Evolutionary conservation across 2,888 invertebrate genomes (phyloP).

Genomic region (Eupithecia insigniata): DNA sequence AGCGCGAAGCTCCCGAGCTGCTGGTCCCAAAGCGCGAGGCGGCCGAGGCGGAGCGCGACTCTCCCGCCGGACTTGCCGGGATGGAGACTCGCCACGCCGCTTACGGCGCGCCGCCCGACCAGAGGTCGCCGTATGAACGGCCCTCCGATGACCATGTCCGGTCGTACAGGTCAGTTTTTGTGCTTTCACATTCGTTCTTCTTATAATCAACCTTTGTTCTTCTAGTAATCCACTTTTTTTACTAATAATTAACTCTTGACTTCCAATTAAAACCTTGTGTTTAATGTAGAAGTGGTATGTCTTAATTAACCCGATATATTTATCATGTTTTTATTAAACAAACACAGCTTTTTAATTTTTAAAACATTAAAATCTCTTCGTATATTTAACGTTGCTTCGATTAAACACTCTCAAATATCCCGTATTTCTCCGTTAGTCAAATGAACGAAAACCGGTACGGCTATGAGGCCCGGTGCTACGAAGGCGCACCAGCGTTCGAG

Average conservation of each 20-base stretch:
- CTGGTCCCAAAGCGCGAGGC: constrained; percentile 88
- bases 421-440: constrained; percentile 60
- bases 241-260: background rate
- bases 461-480: constrained; percentile 81
- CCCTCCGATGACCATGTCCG: constrained; percentile 86
- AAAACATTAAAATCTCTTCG: background rate
- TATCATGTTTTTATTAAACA: background rate
- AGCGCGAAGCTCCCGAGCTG: constrained; percentile 81
- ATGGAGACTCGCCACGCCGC: constrained; percentile 88
- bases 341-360: background rate
- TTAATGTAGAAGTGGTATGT: background rate
- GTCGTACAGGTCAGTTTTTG: constrained; percentile 78
- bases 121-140: constrained; percentile 87
- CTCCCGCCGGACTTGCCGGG: constrained; percentile 76
- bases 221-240: background rate
- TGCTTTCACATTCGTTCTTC: background rate
- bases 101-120: constrained; percentile 87
- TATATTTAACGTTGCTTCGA: background rate
- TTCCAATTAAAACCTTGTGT: background rate
- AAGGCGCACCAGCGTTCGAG: constrained; percentile 81
- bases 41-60: constrained; percentile 87
- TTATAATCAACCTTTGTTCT: background rate
- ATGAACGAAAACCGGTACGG: constrained; percentile 86
- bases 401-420: constrained; percentile 11
- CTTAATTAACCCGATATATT: background rate